Conservation (phyloP, 1,140 invertebrate species). For the Spodoptera litura region DNA sequence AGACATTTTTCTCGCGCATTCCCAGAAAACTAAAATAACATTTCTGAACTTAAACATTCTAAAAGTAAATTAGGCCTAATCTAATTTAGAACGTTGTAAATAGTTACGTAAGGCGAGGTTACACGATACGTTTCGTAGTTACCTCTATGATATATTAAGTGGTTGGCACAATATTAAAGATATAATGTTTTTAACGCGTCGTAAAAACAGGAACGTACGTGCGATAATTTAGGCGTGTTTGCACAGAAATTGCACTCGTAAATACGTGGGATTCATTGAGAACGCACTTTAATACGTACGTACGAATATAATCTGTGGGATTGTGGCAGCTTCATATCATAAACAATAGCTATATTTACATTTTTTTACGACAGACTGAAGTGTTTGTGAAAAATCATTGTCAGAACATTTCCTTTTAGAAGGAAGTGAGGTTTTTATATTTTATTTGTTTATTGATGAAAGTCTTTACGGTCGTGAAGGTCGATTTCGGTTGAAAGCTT, state of each 20-base stretch:
- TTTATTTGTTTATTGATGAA: constrained; percentile 15
- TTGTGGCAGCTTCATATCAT: not conserved
- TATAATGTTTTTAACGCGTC: constrained; percentile 52
- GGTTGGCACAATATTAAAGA: constrained; percentile 40
- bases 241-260: constrained; percentile 11
- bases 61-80: constrained; percentile 39
- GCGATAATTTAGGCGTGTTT: constrained; percentile 31
- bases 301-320: not conserved
- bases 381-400: constrained; percentile 16
- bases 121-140: constrained; percentile 32
- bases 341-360: constrained; percentile 26
- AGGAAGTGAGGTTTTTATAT: constrained; percentile 2
- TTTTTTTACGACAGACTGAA: not conserved
- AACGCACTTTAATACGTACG: not conserved
- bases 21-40: constrained; percentile 21
- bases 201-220: constrained; percentile 48
- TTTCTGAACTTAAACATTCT: constrained; percentile 34
- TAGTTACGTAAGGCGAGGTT: constrained; percentile 32
- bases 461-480: constrained; percentile 10
- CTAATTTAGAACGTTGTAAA: constrained; percentile 30
- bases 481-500: constrained; percentile 7
- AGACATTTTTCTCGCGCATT: not conserved
- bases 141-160: constrained; percentile 39
- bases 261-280: constrained; percentile 46
- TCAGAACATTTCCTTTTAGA: constrained; percentile 8